A percentile compares a stretch with the other conserved stretches of the same genome.
Conservation (phyloP, 2,113 vertebrate genomes). For the Lycaon pictus region DNA sequence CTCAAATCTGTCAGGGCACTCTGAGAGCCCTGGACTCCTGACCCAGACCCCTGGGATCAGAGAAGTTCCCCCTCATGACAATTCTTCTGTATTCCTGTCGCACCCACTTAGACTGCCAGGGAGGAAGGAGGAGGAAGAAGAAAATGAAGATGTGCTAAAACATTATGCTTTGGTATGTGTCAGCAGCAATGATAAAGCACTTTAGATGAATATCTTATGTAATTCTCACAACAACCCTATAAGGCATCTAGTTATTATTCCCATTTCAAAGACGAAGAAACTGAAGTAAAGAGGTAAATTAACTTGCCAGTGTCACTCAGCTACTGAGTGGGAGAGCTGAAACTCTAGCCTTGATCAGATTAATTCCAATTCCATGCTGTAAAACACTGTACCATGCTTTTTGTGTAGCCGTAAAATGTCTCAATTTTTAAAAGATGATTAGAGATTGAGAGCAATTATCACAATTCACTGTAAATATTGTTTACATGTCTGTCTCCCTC, state of each 20-base stretch:
- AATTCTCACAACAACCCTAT: not conserved
- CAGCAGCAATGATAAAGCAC: not conserved
- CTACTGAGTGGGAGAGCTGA: not conserved
- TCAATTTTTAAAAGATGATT: not conserved
- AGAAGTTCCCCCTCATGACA: not conserved
- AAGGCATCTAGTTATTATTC: not conserved
- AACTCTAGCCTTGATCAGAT: not conserved
- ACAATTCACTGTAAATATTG: not conserved
- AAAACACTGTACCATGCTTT: not conserved
- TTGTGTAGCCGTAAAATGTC: not conserved
- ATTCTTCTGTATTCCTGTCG: not conserved
- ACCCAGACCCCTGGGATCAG: not conserved
- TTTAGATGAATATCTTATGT: not conserved
- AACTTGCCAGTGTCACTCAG: not conserved
- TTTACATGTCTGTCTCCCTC: not conserved
- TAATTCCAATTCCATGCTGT: not conserved
- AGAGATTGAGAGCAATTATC: not conserved
- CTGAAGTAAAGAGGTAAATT: not conserved
- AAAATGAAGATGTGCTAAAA: not conserved
- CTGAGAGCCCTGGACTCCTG: not conserved
- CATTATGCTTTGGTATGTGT: not conserved
- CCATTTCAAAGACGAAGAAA: constrained; percentile 33
- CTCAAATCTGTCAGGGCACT: fast-evolving
- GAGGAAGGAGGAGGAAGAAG: not conserved
- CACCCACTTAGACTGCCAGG: not conserved